Evolutionary conservation across 2,888 invertebrate species (phyloP).

Genomic region (Trichopria drosophilae): DNA sequence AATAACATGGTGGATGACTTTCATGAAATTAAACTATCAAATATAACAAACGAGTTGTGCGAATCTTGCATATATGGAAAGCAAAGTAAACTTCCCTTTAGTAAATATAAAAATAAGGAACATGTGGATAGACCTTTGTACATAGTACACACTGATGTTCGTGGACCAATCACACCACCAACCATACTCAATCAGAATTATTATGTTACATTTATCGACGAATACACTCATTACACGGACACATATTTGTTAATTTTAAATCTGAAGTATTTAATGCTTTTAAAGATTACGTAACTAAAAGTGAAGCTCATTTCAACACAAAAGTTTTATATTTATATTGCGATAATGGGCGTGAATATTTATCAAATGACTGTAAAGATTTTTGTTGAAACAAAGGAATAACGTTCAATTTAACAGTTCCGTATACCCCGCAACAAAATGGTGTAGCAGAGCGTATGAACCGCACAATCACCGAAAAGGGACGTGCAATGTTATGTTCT

Average conservation of each 20-base stretch:
- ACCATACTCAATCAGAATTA: slow-evolving; percentile 25
- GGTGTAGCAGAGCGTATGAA: slow-evolving; percentile 51
- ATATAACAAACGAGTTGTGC: slow-evolving; percentile 21
- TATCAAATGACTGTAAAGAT: slow-evolving; percentile 44
- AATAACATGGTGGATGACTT: slow-evolving; percentile 11
- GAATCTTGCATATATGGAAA: slow-evolving; percentile 40
- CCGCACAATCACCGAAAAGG: slow-evolving; percentile 34
- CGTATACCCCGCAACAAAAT: slow-evolving; percentile 52
- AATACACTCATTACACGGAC: slow-evolving; percentile 27
- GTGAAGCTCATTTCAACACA: slow-evolving; percentile 28
- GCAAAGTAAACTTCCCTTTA: slow-evolving; percentile 49
- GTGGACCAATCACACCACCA: slow-evolving; percentile 23
- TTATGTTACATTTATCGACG: slow-evolving; percentile 26
- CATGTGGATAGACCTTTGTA: slow-evolving; percentile 46
- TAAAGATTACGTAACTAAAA: slow-evolving; percentile 29
- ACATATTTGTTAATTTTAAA: slow-evolving; percentile 20
- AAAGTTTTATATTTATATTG: slow-evolving; percentile 16
- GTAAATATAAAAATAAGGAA: slow-evolving; percentile 22
- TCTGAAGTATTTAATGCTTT: slow-evolving; percentile 22
- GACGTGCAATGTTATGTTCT: slow-evolving; percentile 16
- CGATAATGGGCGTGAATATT: slow-evolving; percentile 46
- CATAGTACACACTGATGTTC: slow-evolving; percentile 41
- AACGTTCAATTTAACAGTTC: slow-evolving; percentile 49
- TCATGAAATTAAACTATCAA: slow-evolving; percentile 8
- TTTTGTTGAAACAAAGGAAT: slow-evolving; percentile 46